Percentiles rank a stretch among this genome's conserved stretches.
phyloP scores from a whole-genome alignment of 2,797 vertebrate species.

The Diglossa cyanea region DNA sequence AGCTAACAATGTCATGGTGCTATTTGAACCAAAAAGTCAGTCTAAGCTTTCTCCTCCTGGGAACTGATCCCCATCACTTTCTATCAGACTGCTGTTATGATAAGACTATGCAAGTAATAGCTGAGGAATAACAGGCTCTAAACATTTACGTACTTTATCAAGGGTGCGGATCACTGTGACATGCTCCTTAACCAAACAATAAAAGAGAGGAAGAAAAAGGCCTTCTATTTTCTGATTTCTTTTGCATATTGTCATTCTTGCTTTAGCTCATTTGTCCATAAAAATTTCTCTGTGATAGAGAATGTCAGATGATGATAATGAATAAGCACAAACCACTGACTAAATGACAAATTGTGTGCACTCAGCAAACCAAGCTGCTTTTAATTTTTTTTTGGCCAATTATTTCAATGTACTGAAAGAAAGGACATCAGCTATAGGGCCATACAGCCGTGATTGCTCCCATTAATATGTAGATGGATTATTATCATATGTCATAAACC shows the following conservation, averaged over 20 bases:
- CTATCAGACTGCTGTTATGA: conserved; percentile 16
- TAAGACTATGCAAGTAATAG: not conserved
- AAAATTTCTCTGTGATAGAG: not conserved
- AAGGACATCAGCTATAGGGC: conserved; percentile 6
- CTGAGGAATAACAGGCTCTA: not conserved
- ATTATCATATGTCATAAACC: conserved; percentile 40
- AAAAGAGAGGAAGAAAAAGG: not conserved
- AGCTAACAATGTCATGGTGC: conserved; percentile 5
- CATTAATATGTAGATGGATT: conserved; percentile 51
- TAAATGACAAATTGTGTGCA: conserved; percentile 40
- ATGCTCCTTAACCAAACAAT: conserved; percentile 21
- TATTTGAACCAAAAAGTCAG: conserved; percentile 31
- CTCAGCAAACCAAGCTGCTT: conserved; percentile 1
- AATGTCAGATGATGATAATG: conserved; percentile 30
- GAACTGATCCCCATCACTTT: conserved; percentile 33
- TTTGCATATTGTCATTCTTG: conserved; percentile 37
- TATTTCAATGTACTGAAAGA: conserved; percentile 44
- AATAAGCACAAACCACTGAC: conserved; percentile 18
- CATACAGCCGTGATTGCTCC: not conserved
- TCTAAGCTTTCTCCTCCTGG: conserved; percentile 18
- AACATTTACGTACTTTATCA: conserved; percentile 58
- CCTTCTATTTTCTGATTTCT: conserved; percentile 11
- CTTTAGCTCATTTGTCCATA: conserved; percentile 25
- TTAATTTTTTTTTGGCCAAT: conserved; percentile 19
- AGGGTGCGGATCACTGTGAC: conserved; percentile 21